These are phyloP conservation scores for Dendrolimus punctatus DNA, from an alignment of 1,140 invertebrate species.

Conservation along the genomic window DNA sequence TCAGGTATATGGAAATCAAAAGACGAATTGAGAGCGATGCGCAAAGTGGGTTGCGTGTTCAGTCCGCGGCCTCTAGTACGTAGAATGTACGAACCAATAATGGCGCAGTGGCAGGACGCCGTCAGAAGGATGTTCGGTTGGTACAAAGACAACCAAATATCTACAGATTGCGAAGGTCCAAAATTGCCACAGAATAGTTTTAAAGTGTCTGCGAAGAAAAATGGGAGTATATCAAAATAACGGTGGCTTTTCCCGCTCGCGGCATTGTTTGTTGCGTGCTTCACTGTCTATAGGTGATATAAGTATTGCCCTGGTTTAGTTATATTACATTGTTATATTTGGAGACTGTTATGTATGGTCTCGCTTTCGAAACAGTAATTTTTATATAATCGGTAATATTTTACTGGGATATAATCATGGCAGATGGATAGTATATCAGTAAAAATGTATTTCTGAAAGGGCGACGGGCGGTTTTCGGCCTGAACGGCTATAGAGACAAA, in stretches of 20 bases:
- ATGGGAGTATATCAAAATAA: constrained; percentile 37
- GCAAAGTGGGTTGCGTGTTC: constrained; percentile 76
- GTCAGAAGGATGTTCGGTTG: constrained; percentile 79
- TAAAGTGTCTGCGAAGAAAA: constrained; percentile 26
- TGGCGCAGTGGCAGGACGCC: constrained; percentile 78
- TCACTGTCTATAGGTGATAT: constrained; percentile 45
- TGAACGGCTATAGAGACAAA: too few species aligned
- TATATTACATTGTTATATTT: too few species aligned
- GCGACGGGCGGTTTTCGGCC: too few species aligned
- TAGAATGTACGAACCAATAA: constrained; percentile 55
- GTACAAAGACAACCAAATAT: constrained; percentile 60
- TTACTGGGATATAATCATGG: too few species aligned
- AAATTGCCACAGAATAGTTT: constrained; percentile 30
- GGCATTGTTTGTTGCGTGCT: constrained; percentile 29
- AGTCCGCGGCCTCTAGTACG: constrained; percentile 68
- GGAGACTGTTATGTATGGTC: too few species aligned
- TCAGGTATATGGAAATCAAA: constrained; percentile 82
- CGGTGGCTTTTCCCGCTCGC: constrained; percentile 48
- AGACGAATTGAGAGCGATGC: constrained; percentile 76
- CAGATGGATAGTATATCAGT: too few species aligned
- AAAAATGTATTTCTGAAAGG: too few species aligned
- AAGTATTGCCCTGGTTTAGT: not conserved
- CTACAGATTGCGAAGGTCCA: constrained; percentile 4
- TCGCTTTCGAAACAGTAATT: too few species aligned
- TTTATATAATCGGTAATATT: too few species aligned